Conservation (phyloP, 1,140 invertebrate species). For the Cydia fagiglandana region DNA sequence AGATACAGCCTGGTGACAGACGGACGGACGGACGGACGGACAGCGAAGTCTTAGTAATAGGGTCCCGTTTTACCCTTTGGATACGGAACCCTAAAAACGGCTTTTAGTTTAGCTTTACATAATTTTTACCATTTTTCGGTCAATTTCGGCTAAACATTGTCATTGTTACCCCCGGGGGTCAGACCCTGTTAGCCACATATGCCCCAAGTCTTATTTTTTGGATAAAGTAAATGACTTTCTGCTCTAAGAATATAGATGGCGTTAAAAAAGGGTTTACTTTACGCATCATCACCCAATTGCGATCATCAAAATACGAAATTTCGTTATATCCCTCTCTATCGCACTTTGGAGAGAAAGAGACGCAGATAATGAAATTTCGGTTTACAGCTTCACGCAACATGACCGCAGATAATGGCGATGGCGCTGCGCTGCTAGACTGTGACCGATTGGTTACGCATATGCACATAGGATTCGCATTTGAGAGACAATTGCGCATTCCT, state of each 20-base stretch:
- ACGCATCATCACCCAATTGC: neutral
- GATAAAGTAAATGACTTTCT: neutral
- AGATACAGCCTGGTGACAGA: too few relatives aligned
- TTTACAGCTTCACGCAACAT: neutral
- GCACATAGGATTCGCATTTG: neutral
- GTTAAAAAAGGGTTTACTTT: neutral
- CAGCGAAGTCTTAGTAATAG: too few relatives aligned
- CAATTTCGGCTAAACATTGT: neutral
- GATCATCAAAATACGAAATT: too few relatives aligned
- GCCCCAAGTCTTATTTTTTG: neutral
- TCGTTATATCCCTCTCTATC: too few relatives aligned
- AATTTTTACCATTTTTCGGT: neutral
- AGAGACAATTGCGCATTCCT: neutral
- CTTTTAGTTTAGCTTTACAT: neutral
- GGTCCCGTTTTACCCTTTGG: too few relatives aligned
- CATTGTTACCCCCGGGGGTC: neutral
- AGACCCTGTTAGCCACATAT: neutral
- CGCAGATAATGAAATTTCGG: neutral
- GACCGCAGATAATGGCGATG: conserved; percentile 17
- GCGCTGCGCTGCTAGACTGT: conserved; percentile 8
- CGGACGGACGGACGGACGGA: too few relatives aligned
- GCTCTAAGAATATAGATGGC: neutral
- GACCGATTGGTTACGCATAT: neutral
- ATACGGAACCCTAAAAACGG: too few relatives aligned
- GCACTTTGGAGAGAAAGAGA: too few relatives aligned